Percentiles rank a stretch among this genome's conserved stretches.
Evolutionary conservation across 2,113 vertebrate species (phyloP).

Genomic region (Cyphomyrus discorhynchus): DNA sequence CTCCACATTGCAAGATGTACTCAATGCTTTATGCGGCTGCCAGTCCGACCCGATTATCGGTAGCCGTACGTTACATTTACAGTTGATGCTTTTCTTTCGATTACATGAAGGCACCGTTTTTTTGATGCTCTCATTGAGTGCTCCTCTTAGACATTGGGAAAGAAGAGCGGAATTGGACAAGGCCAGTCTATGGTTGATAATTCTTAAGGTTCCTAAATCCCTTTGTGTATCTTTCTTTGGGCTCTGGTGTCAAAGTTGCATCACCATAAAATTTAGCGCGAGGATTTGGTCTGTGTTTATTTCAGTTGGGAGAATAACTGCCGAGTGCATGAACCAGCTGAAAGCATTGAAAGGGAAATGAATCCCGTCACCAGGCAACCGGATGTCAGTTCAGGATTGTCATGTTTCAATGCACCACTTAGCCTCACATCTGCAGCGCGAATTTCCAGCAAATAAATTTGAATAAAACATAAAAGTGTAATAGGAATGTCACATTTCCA

Average conservation of each 20-base stretch:
- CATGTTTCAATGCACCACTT: background rate
- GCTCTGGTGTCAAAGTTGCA: background rate
- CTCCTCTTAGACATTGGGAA: background rate
- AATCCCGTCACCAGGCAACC: background rate
- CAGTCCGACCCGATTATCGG: background rate
- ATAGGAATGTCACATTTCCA: background rate
- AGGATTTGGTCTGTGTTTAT: background rate
- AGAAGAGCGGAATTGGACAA: constrained; percentile 44
- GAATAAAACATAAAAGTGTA: background rate
- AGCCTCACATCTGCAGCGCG: background rate
- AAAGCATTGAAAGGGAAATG: background rate
- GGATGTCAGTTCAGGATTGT: background rate
- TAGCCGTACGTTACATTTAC: background rate
- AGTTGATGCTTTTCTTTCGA: background rate
- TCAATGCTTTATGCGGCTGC: background rate
- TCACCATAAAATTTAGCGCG: background rate
- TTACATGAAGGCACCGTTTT: background rate
- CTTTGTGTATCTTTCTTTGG: constrained; percentile 1
- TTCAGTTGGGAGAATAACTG: background rate
- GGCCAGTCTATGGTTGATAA: constrained; percentile 53
- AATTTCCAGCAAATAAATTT: background rate
- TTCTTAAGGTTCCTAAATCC: background rate
- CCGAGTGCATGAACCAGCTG: background rate
- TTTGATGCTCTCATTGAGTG: background rate
- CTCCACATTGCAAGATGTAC: background rate